Evolutionary conservation across 2,797 vertebrate species (phyloP), one percentile per base, ranked within the genome.

Genomic region (Lagorchestes hirsutus): DNA sequence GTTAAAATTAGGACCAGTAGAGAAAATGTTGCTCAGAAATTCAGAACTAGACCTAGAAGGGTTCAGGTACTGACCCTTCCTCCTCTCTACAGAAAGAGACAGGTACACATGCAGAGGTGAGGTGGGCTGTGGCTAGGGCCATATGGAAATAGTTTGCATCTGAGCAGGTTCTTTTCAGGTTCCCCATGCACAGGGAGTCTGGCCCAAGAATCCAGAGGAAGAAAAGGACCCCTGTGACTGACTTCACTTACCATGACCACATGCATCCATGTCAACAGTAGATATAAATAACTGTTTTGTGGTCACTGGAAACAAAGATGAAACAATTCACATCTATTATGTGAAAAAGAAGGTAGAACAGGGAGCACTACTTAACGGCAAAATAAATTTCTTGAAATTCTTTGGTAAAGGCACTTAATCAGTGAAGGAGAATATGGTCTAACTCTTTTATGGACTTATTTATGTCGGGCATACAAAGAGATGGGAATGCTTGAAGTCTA

Each of bases 271-370:
- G 95, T 99, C 99, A 0, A 98, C 98, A 0, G 98, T 99, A 91
- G 99, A 99, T 0, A 98, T 99, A 93, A 99, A 98, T 57, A 99
- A 99, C 97, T 99, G 99, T 97, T 99, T 99, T 11, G 99, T 99
- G 0, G 99, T 99, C 54, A 99, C 99, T 0, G 99, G 99, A n/a
- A 99, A 99, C 98, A 99, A 99, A 98, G 99, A 99, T 98, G 99
- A 99, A 98, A 99, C 99, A 0, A 99, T 99, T 54, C 99, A 99
- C 96, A 98, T 99, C 92, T 99, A 99, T 95, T 99, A 99, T 96
- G 99, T 99, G 99, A 99, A 99, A 98, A 99, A 99, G 97, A 99
- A 98, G 93, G 96, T 95, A 5, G 99, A 99, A 94, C 99, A 99
- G 0, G 99, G 99, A 0, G 98, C 99, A 0, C 92, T 99, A 96